Evolutionary conservation across 2,888 invertebrate species (phyloP), one percentile per base, ranked within the genome.

Genomic region (Drosophila borealis): DNA sequence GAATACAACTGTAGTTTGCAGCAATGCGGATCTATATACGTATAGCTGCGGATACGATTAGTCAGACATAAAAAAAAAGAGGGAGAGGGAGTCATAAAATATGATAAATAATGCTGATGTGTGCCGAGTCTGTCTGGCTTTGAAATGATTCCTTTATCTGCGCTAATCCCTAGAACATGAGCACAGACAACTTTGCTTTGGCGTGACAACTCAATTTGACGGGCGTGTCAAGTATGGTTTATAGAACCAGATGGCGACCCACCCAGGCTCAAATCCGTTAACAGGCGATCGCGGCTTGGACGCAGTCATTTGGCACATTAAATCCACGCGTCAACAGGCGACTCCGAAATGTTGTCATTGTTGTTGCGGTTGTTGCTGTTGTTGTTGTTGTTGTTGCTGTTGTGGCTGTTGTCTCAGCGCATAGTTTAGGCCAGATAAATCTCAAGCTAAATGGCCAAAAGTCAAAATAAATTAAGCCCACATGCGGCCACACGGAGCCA

Each of bases 381-480:
- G 65, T 41, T 29, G 33, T 48, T 57, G 36, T 41, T 82, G 65
- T 73, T 68, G 44, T 39, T 42, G 17, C 17, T 17, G 66, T 55
- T 81, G 53, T 70, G 29, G 61, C 34, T 64, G 70, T 60, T 72
- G 76, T 63, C 60, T 61, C 54, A 69, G 85, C 54, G 86, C 88
- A 83, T 85, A 80, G 84, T 81, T 88, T 88, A 88, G 87, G 75
- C 84, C 87, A 85, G 85, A 85, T 85, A 85, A 89, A 89, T 89
- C 89, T 83, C 70, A 79, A 84, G 84, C 84, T 90, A 89, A 89
- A 89, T 89, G 88, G 89, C 88, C 89, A 86, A 90, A 82, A 88
- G 89, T 90, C 89, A 80, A 89, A 89, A 90, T 90, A 89, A 90
- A 89, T 89, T 88, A 89, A 86, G 85, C 85, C 85, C 83, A 83